phyloP scores from a whole-genome alignment of 53 echinoderm and acorn worm genomes.

The Crossaster papposus region DNA sequence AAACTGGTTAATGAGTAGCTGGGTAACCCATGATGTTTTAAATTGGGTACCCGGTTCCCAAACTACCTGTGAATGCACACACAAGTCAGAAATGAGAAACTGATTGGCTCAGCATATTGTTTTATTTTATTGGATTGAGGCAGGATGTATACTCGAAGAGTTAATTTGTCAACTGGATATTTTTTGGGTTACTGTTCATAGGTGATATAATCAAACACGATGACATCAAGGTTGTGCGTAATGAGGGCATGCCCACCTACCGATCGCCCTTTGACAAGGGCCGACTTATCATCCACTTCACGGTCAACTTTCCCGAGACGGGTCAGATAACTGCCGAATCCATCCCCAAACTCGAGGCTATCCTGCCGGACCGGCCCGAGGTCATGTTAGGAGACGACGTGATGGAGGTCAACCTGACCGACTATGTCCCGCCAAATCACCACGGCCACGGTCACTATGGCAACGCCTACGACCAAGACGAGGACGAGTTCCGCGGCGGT shows the following conservation, averaged over 20 bases:
- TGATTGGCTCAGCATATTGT: no score
- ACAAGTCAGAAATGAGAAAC: no score
- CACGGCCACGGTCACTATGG: conserved; percentile 57
- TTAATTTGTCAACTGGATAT: neutral
- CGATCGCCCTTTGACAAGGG: conserved; percentile 83
- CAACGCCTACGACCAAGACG: conserved; percentile 80
- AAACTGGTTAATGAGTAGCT: no score
- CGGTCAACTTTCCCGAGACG: conserved; percentile 80
- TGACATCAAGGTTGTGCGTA: conserved; percentile 79
- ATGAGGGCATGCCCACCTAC: conserved; percentile 94
- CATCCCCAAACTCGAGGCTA: conserved; percentile 68
- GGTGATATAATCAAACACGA: conserved; percentile 92
- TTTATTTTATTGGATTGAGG: neutral
- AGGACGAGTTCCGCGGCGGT: conserved; percentile 62
- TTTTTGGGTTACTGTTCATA: neutral
- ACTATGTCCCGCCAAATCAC: conserved; percentile 64
- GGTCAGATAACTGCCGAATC: conserved; percentile 51
- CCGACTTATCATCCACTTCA: conserved; percentile 89
- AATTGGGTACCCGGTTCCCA: no score
- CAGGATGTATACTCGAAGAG: neutral
- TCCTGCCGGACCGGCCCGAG: conserved; percentile 78
- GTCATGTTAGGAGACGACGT: conserved; percentile 75
- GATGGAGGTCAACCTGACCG: conserved; percentile 71
- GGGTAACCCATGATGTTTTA: no score
- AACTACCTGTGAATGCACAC: no score